phyloP scores from a whole-genome alignment of 2,113 vertebrate genomes.

The Grus americana region DNA sequence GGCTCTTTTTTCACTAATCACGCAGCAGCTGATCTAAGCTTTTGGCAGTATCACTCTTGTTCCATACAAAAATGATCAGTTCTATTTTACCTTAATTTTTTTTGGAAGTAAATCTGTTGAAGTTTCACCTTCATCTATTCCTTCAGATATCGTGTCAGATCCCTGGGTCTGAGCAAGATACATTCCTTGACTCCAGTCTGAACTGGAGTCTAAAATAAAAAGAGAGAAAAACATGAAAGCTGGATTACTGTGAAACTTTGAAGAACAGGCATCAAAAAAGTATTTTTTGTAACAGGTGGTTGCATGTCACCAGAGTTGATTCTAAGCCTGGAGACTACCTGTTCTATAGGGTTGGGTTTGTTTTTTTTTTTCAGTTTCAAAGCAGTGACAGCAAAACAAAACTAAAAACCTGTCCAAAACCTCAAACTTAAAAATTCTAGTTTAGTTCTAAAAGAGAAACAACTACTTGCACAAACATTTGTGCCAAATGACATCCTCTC shows the following conservation, averaged over 20 bases:
- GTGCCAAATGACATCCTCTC: neutral
- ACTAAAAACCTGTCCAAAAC: neutral
- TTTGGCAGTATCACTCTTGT: neutral
- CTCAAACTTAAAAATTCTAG: neutral
- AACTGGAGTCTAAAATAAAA: slow-evolving; percentile 86
- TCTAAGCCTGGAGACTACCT: neutral
- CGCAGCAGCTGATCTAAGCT: neutral
- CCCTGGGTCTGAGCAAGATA: slow-evolving; percentile 80
- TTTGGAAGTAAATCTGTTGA: slow-evolving; percentile 83
- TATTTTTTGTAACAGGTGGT: neutral
- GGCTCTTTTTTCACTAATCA: neutral
- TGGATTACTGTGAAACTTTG: slow-evolving; percentile 5
- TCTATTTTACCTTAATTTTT: slow-evolving; percentile 86
- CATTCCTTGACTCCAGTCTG: slow-evolving; percentile 89
- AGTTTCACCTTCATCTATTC: slow-evolving; percentile 78
- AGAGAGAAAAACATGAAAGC: slow-evolving; percentile 34
- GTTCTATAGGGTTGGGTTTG: neutral
- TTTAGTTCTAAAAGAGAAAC: neutral
- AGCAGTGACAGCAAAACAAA: slow-evolving; percentile 13
- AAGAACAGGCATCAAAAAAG: slow-evolving; percentile 22
- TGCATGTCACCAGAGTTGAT: neutral
- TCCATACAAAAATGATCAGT: neutral
- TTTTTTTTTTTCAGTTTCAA: neutral
- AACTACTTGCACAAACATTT: neutral
- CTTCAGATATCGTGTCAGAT: slow-evolving; percentile 81